Evolutionary conservation across 2,888 invertebrate genomes (phyloP).

Genomic region (Drosophila longiperda): DNA sequence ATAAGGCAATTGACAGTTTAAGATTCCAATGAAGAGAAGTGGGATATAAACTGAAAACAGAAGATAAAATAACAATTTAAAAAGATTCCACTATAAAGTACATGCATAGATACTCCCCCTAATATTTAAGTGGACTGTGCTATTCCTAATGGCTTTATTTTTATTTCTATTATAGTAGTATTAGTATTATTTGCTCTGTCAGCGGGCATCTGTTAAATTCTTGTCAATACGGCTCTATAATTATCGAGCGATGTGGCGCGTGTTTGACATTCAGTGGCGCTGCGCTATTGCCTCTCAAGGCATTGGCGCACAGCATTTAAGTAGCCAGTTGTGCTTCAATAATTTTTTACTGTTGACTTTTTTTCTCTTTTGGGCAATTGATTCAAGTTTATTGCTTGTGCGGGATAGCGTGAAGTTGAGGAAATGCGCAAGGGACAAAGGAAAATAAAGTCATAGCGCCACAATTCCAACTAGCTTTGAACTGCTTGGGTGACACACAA

Average conservation of each 20-base stretch:
- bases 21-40: not conserved
- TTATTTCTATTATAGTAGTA: too few relatives aligned
- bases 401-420: conserved; percentile 60
- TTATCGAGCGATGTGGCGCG: conserved; percentile 43
- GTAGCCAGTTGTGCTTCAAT: conserved; percentile 10
- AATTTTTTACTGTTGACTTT: conserved; percentile 1
- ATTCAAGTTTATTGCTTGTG: conserved; percentile 56
- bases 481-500: not conserved
- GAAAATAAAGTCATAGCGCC: conserved; percentile 53
- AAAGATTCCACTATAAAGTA: not conserved
- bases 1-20: not conserved
- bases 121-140: not conserved
- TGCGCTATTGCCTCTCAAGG: conserved; percentile 26
- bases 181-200: not conserved
- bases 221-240: conserved; percentile 46
- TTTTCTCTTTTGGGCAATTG: conserved; percentile 43
- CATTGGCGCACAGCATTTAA: conserved; percentile 43
- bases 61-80: not conserved
- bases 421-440: conserved; percentile 42
- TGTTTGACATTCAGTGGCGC: conserved; percentile 48
- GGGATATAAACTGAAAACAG: not conserved
- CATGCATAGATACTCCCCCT: not conserved
- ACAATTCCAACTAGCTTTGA: conserved; percentile 28
- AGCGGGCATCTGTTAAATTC: conserved; percentile 41
- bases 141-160: not conserved